These are phyloP conservation scores for Nomada goodeniana DNA, from an alignment of 2,888 invertebrate species.

Conservation along the genomic window DNA sequence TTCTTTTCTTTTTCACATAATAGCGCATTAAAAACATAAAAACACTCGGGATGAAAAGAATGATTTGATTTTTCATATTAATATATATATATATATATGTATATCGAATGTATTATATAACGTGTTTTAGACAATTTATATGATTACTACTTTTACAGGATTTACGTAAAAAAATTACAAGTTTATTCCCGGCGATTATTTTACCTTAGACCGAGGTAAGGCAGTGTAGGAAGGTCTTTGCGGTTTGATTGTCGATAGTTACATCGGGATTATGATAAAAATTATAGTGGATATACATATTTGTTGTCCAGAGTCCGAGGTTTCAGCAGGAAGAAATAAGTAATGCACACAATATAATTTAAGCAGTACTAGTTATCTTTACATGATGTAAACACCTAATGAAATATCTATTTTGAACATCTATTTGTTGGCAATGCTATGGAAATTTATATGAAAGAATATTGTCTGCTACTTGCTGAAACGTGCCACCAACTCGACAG, in stretches of 20 bases:
- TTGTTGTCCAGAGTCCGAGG: neutral
- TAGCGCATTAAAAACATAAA: neutral
- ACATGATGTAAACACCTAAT: neutral
- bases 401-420: neutral
- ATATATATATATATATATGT: neutral
- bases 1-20: neutral
- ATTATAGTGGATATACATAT: neutral
- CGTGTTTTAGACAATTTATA: neutral
- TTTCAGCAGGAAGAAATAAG: neutral
- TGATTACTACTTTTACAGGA: neutral
- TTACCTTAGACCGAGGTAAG: neutral
- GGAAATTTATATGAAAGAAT: neutral
- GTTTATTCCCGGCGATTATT: neutral
- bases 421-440: neutral
- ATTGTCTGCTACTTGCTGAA: neutral
- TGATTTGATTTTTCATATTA: neutral
- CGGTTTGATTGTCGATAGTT: neutral
- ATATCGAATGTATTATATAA: neutral
- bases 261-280: neutral
- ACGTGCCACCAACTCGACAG: neutral
- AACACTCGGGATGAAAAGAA: neutral
- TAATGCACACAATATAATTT: neutral
- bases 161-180: neutral
- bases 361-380: too few species aligned
- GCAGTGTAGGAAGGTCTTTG: neutral